Base-by-base conservation (phyloP, 2,797 vertebrate species). In the Periophthalmus magnuspinnatus region DNA sequence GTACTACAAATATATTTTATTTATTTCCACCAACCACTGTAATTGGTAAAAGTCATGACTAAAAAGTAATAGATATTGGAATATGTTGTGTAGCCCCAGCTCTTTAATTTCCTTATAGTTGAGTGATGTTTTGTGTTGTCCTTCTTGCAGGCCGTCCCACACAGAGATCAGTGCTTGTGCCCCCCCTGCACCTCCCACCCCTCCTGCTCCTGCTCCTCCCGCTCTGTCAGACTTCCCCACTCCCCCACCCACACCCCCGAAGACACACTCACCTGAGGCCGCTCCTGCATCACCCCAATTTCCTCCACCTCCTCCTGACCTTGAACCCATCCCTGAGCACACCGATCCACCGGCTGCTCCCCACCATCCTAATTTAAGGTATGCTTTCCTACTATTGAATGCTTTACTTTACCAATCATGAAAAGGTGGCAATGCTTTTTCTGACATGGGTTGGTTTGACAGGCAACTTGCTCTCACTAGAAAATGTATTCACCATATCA, bases 311-410 rank as follows among this genome's bases (percentile, higher is more conserved):
- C 69, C 74, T 21, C 60, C 76, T 63, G 70, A 28, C 32, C 77
- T 66, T 34, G 54, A 70, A 33, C 74, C 75, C 69, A 69, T 77
- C 65, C 58, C 81, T 78, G 69, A 72, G 70, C 72, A 77, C 41
- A 32, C 83, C 74, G 69, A 70, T 65, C n/a, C 34, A 69, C 82
- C 56, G 55, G 55, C 57, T 69, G 71, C 79, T 69, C 63, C 77
- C 72, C 41, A 5, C 33, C 82, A 52, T 5, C 56, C 66, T 52
- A 71, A 78, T 71, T 16, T 78, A 86, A 94, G 94, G 93, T 94
- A 94, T 52, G 83, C 71, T 48, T 58, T 24, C 22, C 28, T 28
- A 28, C 28, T 28, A 28, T 28, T 28, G 28, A 28, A 14, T 48
- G 21, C 7, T 16, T 34, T n/a, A 17, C 2, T 57, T 54, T 22